phyloP scores from a whole-genome alignment of 2,113 vertebrate species.

The Neodon shergylaensis region DNA sequence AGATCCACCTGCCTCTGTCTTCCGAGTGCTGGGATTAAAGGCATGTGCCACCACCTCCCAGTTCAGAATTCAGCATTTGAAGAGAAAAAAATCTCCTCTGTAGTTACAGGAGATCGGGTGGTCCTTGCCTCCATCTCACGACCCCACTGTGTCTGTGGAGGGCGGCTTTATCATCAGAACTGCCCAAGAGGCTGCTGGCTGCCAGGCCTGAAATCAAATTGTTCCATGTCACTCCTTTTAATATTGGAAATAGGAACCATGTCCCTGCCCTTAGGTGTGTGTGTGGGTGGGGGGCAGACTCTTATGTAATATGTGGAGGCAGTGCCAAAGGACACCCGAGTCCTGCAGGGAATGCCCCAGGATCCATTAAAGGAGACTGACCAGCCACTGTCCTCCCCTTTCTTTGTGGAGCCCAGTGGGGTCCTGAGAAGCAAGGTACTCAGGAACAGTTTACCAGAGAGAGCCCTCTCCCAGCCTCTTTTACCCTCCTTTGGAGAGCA shows the following conservation, averaged over 20 bases:
- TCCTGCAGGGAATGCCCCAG: background rate
- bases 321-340: background rate
- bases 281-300: background rate
- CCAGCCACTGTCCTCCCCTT: background rate
- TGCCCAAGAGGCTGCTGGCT: background rate
- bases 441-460: background rate
- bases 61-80: background rate
- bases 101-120: background rate
- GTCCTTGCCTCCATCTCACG: background rate
- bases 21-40: too few species aligned
- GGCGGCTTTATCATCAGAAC: background rate
- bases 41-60: rapidly evolving
- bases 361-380: background rate
- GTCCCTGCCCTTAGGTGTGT: background rate
- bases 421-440: background rate
- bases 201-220: background rate
- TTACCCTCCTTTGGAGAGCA: background rate
- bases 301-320: background rate
- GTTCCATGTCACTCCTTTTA: background rate
- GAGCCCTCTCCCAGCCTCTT: background rate
- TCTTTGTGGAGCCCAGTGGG: background rate
- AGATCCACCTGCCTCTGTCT: too few species aligned
- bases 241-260: background rate
- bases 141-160: background rate
- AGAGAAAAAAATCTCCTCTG: background rate